Conservation (phyloP, 2,888 invertebrate genomes). For the Ganaspis brasiliensis region DNA sequence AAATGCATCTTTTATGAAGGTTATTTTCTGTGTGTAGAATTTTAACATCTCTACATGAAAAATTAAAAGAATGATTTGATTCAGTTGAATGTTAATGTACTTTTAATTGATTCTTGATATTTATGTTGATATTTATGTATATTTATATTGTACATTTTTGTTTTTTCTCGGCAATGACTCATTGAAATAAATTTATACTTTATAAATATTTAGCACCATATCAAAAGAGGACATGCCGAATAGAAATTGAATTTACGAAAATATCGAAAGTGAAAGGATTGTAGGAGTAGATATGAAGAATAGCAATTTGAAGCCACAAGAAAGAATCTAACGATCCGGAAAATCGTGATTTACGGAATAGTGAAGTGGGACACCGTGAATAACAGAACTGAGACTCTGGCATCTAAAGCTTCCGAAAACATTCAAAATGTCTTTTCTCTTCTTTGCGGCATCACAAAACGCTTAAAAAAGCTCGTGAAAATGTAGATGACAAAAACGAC, state of each 20-base stretch:
- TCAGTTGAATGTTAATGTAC: too few species aligned
- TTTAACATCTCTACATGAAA: too few species aligned
- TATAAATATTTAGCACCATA: too few species aligned
- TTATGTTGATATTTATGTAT: too few species aligned
- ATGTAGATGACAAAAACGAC: background rate
- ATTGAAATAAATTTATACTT: too few species aligned
- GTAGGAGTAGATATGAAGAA: slow-evolving; percentile 35
- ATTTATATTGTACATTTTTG: too few species aligned
- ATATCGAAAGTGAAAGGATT: slow-evolving; percentile 24
- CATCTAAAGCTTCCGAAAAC: slow-evolving; percentile 43
- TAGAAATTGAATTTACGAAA: slow-evolving; percentile 13
- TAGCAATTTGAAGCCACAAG: slow-evolving; percentile 33
- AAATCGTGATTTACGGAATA: slow-evolving; percentile 42
- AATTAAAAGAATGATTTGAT: too few species aligned
- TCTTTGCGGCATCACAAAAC: background rate
- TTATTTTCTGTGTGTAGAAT: too few species aligned
- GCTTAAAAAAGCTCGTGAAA: background rate
- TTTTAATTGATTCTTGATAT: too few species aligned
- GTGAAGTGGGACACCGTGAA: slow-evolving; percentile 35
- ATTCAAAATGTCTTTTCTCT: slow-evolving; percentile 41
- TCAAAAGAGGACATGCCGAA: background rate
- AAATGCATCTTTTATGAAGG: too few species aligned
- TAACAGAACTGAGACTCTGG: slow-evolving; percentile 31
- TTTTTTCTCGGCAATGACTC: too few species aligned
- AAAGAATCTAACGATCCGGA: slow-evolving; percentile 42